Evolutionary conservation across 2,113 vertebrate genomes (phyloP).

Genomic region (Acrocephalus arundinaceus): DNA sequence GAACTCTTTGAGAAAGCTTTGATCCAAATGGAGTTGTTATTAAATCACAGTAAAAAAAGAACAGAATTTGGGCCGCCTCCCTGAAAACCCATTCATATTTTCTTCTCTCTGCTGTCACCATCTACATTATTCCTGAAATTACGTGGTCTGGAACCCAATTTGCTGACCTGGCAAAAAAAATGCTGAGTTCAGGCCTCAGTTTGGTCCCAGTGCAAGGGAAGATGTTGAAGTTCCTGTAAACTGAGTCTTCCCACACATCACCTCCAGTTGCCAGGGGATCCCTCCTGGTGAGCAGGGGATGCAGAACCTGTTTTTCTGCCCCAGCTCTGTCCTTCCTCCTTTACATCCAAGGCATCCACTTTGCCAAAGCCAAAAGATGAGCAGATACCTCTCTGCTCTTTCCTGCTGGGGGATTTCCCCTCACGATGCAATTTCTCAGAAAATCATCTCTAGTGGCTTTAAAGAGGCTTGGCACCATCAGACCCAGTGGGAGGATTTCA

Average conservation of each 20-base stretch:
- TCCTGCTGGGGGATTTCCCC: neutral
- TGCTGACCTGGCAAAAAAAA: neutral
- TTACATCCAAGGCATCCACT: neutral
- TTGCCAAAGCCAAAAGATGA: neutral
- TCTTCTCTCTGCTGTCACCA: neutral
- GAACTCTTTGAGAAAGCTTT: neutral
- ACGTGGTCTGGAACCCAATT: neutral
- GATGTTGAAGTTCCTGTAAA: neutral
- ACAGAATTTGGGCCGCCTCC: neutral
- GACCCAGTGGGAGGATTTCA: neutral
- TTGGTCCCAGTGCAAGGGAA: neutral
- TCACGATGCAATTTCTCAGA: neutral
- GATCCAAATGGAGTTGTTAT: neutral
- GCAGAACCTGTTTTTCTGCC: neutral
- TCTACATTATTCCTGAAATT: neutral
- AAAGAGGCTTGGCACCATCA: neutral
- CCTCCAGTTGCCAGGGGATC: neutral
- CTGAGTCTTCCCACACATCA: accelerated
- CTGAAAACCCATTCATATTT: neutral
- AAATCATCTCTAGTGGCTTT: neutral
- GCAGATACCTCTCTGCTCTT: neutral
- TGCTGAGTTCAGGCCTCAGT: neutral
- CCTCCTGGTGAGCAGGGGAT: neutral
- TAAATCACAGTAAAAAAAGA: neutral
- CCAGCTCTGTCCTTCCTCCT: neutral